Conservation (phyloP, 2,113 vertebrate species). For the Muntiacus muntjak region DNA sequence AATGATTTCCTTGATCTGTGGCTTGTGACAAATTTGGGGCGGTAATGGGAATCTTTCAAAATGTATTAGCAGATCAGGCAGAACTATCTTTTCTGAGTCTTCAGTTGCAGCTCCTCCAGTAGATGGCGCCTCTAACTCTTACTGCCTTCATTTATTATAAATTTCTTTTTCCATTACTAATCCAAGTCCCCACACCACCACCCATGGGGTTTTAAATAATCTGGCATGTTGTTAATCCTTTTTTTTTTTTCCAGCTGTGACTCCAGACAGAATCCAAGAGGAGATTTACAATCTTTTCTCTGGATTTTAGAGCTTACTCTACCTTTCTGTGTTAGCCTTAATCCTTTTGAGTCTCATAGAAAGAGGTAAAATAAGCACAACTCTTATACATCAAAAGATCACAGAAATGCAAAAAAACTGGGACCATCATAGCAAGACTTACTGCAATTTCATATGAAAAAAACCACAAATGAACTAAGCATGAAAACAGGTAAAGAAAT, state of each 20-base stretch:
- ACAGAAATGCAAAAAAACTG: background rate
- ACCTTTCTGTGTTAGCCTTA: background rate
- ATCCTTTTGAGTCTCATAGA: background rate
- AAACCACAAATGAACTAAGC: background rate
- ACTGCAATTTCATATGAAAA: background rate
- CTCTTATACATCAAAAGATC: background rate
- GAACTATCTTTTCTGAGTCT: background rate
- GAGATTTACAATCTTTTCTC: background rate
- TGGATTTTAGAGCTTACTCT: background rate
- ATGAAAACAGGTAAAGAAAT: background rate
- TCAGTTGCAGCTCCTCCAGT: conserved; percentile 14
- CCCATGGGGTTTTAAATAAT: background rate
- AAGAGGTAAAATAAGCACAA: background rate
- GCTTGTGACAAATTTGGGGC: background rate
- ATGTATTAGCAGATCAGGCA: background rate
- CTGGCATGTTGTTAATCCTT: background rate
- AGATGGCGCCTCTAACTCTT: conserved; percentile 48
- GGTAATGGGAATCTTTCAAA: background rate
- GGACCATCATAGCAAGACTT: background rate
- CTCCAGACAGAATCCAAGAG: background rate
- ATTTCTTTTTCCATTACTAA: background rate
- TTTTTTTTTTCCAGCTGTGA: background rate
- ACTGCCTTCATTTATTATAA: background rate
- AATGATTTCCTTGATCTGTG: background rate
- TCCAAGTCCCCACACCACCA: background rate